These are phyloP conservation scores for Chymomyza fuscimana DNA, from an alignment of 2,888 invertebrate species.

Conservation along the genomic window DNA sequence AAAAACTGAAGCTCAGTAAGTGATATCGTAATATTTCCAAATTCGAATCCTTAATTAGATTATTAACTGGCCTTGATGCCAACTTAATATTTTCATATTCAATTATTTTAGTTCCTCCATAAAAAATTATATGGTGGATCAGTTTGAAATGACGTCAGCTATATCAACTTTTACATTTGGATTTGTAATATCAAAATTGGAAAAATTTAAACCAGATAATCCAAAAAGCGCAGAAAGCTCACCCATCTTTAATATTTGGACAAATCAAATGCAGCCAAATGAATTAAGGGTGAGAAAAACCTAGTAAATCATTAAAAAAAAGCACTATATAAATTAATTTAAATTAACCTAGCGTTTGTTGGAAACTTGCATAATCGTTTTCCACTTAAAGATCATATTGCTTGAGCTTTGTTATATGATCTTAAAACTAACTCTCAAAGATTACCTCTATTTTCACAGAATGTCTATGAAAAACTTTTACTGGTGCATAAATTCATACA, in stretches of 20 bases:
- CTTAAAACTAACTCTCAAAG: neutral
- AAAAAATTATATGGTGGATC: conserved; percentile 83
- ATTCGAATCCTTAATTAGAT: no score
- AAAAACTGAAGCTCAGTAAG: conserved; percentile 83
- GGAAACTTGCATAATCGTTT: no score
- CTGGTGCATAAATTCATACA: conserved; percentile 83
- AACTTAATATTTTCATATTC: neutral
- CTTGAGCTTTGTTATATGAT: neutral
- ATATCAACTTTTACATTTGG: conserved; percentile 90
- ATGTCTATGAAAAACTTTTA: conserved; percentile 82
- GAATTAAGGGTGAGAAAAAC: neutral
- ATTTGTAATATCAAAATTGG: conserved; percentile 85
- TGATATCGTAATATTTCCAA: conserved; percentile 10
- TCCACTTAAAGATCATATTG: no score
- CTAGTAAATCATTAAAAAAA: no score
- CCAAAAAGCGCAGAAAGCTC: conserved; percentile 10
- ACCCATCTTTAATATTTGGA: conserved; percentile 80
- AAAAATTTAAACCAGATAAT: conserved; percentile 56
- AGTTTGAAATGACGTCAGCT: conserved; percentile 86
- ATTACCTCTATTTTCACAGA: conserved; percentile 80
- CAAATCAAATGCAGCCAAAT: conserved; percentile 78
- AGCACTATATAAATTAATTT: no score
- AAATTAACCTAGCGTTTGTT: no score
- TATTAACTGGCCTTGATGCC: no score
- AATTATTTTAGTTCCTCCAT: conserved; percentile 54